phyloP scores from a whole-genome alignment of 2,888 invertebrate species.

The Aromia moschata region DNA sequence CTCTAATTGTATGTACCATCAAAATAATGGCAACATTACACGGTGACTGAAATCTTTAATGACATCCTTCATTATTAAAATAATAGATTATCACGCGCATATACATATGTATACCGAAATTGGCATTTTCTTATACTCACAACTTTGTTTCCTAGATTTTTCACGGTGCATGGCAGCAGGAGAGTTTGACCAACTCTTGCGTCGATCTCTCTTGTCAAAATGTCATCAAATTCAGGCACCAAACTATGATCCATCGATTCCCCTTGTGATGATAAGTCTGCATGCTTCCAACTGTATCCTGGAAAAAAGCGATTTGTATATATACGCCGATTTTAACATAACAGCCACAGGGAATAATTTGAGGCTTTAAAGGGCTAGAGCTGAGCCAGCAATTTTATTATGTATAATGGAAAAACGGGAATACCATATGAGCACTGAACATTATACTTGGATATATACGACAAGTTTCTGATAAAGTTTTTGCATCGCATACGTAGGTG shows the following conservation, averaged over 20 bases:
- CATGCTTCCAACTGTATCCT: conserved; percentile 37
- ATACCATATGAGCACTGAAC: not conserved
- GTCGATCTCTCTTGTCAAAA: conserved; percentile 52
- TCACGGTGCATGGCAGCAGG: conserved; percentile 60
- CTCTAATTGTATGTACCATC: too few relatives aligned
- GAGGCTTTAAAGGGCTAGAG: conserved; percentile 35
- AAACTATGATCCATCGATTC: conserved; percentile 27
- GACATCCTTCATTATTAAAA: too few relatives aligned
- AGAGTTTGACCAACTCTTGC: conserved; percentile 60
- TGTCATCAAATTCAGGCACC: conserved; percentile 51
- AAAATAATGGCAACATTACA: too few relatives aligned
- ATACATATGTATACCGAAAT: too few relatives aligned
- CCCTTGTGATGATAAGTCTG: conserved; percentile 11
- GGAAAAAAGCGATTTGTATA: conserved; percentile 31
- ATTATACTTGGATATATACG: too few relatives aligned
- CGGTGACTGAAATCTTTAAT: too few relatives aligned
- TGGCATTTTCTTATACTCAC: too few relatives aligned
- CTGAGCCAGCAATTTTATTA: conserved; percentile 32
- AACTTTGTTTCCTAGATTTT: conserved; percentile 60
- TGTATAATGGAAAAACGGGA: not conserved
- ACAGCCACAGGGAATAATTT: conserved; percentile 18
- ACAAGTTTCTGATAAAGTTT: not conserved
- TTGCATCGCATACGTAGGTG: not conserved
- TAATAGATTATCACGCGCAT: too few relatives aligned
- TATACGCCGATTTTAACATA: conserved; percentile 34